phyloP scores from a whole-genome alignment of 2,113 vertebrate genomes.

The Clarias macrocephalus region DNA sequence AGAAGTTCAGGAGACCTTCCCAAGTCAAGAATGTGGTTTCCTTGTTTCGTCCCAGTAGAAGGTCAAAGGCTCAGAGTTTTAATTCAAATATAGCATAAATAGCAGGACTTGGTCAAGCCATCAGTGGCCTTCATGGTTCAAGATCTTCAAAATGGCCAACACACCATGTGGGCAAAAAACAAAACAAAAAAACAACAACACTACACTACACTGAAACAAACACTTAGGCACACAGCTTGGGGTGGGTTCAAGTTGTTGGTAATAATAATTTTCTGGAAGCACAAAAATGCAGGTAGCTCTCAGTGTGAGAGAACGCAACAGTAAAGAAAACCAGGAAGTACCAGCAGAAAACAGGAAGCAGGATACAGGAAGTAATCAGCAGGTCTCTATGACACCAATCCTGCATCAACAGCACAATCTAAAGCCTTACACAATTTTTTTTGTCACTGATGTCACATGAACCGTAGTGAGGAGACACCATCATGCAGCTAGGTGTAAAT shows the following conservation, averaged over 20 bases:
- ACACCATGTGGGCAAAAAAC: not conserved
- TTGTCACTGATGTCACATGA: not conserved
- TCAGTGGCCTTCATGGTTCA: not conserved
- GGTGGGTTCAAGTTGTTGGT: not conserved
- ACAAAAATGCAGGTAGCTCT: not conserved
- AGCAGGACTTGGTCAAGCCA: not conserved
- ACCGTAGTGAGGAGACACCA: not conserved
- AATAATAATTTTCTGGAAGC: not conserved
- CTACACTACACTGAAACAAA: not conserved
- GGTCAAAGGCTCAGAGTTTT: not conserved
- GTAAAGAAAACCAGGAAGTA: not conserved
- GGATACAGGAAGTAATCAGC: constrained; percentile 1
- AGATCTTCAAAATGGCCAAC: not conserved
- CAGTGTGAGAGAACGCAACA: not conserved
- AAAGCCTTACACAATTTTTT: not conserved
- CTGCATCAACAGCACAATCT: not conserved
- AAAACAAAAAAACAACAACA: not conserved
- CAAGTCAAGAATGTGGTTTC: not conserved
- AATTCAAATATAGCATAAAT: not conserved
- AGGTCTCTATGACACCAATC: not conserved
- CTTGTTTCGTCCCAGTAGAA: not conserved
- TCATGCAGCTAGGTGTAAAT: not conserved
- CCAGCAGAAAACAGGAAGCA: not conserved
- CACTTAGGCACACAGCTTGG: not conserved
- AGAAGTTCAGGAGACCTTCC: not conserved